Evolutionary conservation across 2,113 vertebrate species (phyloP).

Genomic region (Phylloscopus trochiloides): DNA sequence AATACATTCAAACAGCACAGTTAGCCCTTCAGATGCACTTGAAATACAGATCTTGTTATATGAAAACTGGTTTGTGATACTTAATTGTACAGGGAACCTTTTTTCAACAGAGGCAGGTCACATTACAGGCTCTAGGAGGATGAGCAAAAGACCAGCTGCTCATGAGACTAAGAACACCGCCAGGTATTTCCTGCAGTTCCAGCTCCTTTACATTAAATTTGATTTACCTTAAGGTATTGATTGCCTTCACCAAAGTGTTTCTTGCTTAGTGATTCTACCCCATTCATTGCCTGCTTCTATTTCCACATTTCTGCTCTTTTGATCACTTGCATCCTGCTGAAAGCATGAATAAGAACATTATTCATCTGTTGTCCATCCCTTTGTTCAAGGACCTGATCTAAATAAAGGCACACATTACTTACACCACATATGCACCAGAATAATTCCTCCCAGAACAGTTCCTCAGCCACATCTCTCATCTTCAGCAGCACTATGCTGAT

Average conservation of each 20-base stretch:
- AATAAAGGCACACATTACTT: neutral
- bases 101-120: neutral
- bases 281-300: neutral
- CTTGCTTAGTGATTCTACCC: neutral
- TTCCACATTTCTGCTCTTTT: neutral
- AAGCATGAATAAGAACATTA: neutral
- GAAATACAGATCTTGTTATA: neutral
- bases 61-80: neutral
- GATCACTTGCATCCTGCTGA: neutral
- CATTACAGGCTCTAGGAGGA: neutral
- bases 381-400: neutral
- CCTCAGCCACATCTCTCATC: neutral
- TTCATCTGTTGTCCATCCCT: neutral
- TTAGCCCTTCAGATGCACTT: neutral
- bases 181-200: neutral
- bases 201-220: neutral
- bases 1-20: conserved; percentile 1
- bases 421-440: neutral
- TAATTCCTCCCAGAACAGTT: neutral
- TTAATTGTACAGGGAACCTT: neutral
- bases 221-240: neutral
- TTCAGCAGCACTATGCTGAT: neutral
- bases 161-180: neutral
- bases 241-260: neutral
- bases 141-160: neutral